A percentile compares a stretch with the other conserved stretches of the same genome.
Conservation (phyloP, 2,888 invertebrate species). For the Lypha dubia region DNA sequence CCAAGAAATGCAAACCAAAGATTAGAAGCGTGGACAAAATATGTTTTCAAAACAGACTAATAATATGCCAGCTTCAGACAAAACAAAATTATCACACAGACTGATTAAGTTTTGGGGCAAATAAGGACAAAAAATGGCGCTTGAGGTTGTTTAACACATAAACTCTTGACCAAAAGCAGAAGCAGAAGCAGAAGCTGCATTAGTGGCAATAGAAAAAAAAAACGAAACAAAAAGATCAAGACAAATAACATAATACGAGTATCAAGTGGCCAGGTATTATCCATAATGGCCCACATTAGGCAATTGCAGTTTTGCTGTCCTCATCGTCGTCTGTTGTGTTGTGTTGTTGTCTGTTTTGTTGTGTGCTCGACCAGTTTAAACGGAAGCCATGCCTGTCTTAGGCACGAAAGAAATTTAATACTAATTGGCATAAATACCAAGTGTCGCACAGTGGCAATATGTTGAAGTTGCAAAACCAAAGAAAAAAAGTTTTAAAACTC, state of each 20-base stretch:
- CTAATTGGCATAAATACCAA: slow-evolving; percentile 83
- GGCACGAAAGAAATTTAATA: slow-evolving; percentile 82
- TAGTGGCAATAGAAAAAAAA: slow-evolving; percentile 46
- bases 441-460: slow-evolving; percentile 79
- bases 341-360: slow-evolving; percentile 10
- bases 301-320: slow-evolving; percentile 54
- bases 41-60: slow-evolving; percentile 39
- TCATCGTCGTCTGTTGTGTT: slow-evolving; percentile 14
- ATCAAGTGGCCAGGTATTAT: slow-evolving; percentile 52
- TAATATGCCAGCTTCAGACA: slow-evolving; percentile 13
- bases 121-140: slow-evolving; percentile 77
- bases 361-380: slow-evolving; percentile 79
- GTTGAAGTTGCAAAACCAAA: slow-evolving; percentile 69
- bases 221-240: slow-evolving; percentile 74
- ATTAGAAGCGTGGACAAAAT: slow-evolving; percentile 73
- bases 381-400: slow-evolving; percentile 79
- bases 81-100: slow-evolving; percentile 49
- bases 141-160: slow-evolving; percentile 75
- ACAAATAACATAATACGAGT: slow-evolving; percentile 51
- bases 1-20: slow-evolving; percentile 68
- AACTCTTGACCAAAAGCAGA: slow-evolving; percentile 55
- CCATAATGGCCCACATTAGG: slow-evolving; percentile 71
- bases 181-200: slow-evolving; percentile 51
- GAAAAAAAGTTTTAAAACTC: no score
- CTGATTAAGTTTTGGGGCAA: slow-evolving; percentile 53